phyloP scores from a whole-genome alignment of 2,113 vertebrate species.

The Neoarius graeffei region DNA sequence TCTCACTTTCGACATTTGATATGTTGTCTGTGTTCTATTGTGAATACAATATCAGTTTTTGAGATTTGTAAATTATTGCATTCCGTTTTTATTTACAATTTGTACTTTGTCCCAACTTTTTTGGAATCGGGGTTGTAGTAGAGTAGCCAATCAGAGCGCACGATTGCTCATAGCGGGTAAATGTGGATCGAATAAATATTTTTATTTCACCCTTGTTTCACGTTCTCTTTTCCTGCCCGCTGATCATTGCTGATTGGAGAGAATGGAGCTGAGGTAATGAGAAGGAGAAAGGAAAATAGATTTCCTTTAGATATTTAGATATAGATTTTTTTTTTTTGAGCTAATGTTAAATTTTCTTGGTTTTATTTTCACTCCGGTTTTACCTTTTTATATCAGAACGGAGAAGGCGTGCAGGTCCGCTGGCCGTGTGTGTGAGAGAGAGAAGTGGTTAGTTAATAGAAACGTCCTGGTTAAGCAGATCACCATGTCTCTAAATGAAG shows the following conservation, averaged over 20 bases:
- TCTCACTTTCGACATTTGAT: no score
- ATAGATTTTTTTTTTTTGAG: background rate
- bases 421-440: background rate
- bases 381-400: background rate
- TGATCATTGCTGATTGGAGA: background rate
- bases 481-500: slow-evolving; percentile 34
- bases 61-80: no score
- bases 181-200: no score
- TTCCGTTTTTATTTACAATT: no score
- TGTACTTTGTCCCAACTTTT: no score
- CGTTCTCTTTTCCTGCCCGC: background rate
- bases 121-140: no score
- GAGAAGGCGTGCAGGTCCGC: background rate
- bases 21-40: no score
- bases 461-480: slow-evolving; percentile 36
- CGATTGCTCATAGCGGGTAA: no score
- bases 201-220: no score
- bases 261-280: background rate
- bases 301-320: no score
- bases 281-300: background rate
- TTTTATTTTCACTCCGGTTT: background rate
- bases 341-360: background rate
- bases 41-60: no score
- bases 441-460: slow-evolving; percentile 14
- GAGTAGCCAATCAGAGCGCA: no score